phyloP scores from a whole-genome alignment of 2,113 vertebrate genomes.

The Anthoscopus minutus region DNA sequence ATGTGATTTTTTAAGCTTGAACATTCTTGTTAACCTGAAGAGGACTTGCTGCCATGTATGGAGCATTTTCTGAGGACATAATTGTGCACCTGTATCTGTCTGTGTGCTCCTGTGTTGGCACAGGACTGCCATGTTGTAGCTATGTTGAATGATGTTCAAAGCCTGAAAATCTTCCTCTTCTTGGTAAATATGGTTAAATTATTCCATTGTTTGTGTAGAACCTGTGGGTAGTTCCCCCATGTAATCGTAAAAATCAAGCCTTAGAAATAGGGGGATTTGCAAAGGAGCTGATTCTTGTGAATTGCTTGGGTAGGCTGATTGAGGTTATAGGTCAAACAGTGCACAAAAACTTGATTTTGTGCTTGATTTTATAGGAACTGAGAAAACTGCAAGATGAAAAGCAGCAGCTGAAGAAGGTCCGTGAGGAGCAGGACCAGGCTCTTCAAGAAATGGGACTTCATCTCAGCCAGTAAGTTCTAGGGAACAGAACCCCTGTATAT shows the following conservation, averaged over 20 bases:
- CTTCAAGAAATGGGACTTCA: constrained; percentile 97
- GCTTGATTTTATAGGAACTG: constrained; percentile 77
- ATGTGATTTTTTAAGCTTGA: not conserved
- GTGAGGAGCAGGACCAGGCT: constrained; percentile 90
- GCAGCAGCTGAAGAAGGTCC: constrained; percentile 83
- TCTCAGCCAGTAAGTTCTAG: constrained; percentile 89
- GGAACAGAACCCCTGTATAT: not conserved
- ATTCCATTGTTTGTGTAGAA: not conserved
- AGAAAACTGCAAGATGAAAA: constrained; percentile 86
- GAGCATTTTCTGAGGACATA: not conserved
- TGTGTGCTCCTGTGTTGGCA: fast-evolving
- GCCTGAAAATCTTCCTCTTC: not conserved
- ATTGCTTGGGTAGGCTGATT: not conserved
- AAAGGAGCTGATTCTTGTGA: not conserved
- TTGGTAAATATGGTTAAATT: not conserved
- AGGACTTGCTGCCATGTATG: not conserved
- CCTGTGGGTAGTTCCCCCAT: not conserved
- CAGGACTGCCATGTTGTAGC: not conserved
- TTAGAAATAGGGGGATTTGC: not conserved
- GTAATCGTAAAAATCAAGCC: not conserved
- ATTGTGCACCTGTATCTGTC: not conserved
- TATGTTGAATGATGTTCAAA: not conserved
- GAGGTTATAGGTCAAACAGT: not conserved
- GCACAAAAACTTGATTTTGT: not conserved
- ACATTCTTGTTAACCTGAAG: not conserved